Percentiles rank a stretch among this genome's conserved stretches.
phyloP scores from a whole-genome alignment of 2,797 vertebrate genomes.

The Percopsis omiscomaycus region DNA sequence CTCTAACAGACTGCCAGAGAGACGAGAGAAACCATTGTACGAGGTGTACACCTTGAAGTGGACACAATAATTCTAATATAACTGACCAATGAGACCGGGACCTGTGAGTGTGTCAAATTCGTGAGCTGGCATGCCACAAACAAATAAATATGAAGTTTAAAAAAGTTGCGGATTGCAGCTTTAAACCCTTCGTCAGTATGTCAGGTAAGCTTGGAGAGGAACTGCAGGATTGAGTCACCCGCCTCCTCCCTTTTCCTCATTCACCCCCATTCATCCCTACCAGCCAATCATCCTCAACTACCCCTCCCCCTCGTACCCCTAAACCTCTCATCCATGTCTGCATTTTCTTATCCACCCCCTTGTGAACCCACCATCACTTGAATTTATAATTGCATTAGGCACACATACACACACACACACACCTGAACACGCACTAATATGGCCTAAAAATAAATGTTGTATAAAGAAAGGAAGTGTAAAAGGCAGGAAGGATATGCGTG shows the following conservation, averaged over 20 bases:
- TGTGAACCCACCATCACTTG: conserved; percentile 56
- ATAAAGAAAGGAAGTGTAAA: no score
- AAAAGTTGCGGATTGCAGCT: no score
- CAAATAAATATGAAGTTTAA: conserved; percentile 1
- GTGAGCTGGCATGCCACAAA: conserved; percentile 4
- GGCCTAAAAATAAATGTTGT: no score
- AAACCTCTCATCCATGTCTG: conserved; percentile 38
- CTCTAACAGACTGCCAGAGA: no score
- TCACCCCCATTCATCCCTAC: neutral
- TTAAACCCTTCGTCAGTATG: conserved; percentile 50
- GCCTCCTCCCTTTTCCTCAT: conserved; percentile 30
- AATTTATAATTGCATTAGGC: conserved; percentile 51
- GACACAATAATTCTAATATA: no score
- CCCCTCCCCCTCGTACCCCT: conserved; percentile 10
- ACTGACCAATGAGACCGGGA: no score
- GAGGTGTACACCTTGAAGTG: no score
- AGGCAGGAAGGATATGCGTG: neutral
- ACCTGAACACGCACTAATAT: neutral
- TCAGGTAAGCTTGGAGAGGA: conserved; percentile 63
- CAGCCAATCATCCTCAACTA: conserved; percentile 31
- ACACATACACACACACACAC: neutral
- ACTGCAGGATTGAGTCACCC: conserved; percentile 78
- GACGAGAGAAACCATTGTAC: no score
- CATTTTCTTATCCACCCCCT: conserved; percentile 34
- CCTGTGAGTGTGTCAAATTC: no score